These are phyloP conservation scores for Natrix natrix DNA, from an alignment of 2,797 vertebrate genomes.

Conservation along the genomic window DNA sequence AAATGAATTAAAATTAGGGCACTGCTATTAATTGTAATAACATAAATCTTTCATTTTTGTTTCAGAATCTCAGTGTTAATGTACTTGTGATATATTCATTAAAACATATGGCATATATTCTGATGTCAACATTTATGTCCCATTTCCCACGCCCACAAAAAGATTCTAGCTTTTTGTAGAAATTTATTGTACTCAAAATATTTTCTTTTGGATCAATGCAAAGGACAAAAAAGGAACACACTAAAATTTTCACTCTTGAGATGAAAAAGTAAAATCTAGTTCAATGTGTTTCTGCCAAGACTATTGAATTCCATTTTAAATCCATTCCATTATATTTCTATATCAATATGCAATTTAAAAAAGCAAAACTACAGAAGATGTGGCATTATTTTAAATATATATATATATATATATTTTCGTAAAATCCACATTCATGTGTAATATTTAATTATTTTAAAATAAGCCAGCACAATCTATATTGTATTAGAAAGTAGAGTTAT, in stretches of 20 bases:
- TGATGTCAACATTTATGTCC: not conserved
- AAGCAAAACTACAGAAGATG: not conserved
- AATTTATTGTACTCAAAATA: not conserved
- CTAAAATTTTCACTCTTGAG: not conserved
- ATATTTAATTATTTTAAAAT: not conserved
- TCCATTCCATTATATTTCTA: not conserved
- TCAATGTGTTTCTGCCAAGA: not conserved
- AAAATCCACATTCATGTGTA: not conserved
- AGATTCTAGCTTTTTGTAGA: not conserved
- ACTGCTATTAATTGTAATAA: not conserved
- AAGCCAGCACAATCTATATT: not conserved
- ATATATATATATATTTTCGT: no score
- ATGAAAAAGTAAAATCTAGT: not conserved
- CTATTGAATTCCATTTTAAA: not conserved
- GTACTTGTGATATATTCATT: not conserved
- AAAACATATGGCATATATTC: not conserved
- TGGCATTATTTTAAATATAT: not conserved
- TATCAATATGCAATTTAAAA: not conserved
- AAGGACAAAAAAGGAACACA: conserved; percentile 1
- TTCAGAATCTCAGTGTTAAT: not conserved
- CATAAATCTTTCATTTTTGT: not conserved
- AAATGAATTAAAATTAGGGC: not conserved
- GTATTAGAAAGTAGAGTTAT: not conserved
- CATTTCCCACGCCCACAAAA: not conserved
- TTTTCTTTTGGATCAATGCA: conserved; percentile 5